phyloP scores from a whole-genome alignment of 2,888 invertebrate species.

The Acanthosepion lycidas region DNA sequence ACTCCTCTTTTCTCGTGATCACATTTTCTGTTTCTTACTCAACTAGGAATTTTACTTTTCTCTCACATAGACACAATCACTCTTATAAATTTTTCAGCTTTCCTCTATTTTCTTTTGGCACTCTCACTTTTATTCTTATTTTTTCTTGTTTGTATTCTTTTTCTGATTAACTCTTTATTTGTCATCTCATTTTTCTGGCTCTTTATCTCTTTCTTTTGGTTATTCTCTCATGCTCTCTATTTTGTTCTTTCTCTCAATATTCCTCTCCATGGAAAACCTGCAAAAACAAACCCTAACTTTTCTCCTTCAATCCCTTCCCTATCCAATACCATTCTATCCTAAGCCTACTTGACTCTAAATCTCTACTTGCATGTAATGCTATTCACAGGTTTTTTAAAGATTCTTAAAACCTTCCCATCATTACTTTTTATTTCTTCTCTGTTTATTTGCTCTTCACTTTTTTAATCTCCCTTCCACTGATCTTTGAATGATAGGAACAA shows the following conservation, averaged over 20 bases:
- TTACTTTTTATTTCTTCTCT: not conserved
- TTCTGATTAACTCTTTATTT: not conserved
- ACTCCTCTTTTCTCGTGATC: not conserved
- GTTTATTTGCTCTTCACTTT: constrained; percentile 22
- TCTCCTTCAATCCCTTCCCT: not conserved
- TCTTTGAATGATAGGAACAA: not conserved
- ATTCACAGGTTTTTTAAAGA: constrained; percentile 33
- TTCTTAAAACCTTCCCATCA: constrained; percentile 33
- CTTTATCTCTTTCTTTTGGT: not conserved
- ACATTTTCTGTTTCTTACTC: not conserved
- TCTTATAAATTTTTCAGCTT: no score
- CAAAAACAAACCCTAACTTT: not conserved
- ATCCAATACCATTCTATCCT: not conserved
- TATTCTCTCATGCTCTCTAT: not conserved
- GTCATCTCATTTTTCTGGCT: not conserved
- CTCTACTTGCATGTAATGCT: constrained; percentile 15
- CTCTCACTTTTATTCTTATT: not conserved
- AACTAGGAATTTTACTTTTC: not conserved
- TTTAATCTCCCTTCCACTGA: constrained; percentile 13
- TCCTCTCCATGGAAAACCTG: not conserved
- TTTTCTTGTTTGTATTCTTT: not conserved
- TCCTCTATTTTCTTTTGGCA: not conserved
- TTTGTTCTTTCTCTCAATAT: not conserved
- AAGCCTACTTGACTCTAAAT: constrained; percentile 33
- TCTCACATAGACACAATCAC: not conserved